A percentile compares a stretch with the other conserved stretches of the same genome.
Evolutionary conservation across 2,113 vertebrate genomes (phyloP).

Genomic region (Pyxicephalus adspersus): DNA sequence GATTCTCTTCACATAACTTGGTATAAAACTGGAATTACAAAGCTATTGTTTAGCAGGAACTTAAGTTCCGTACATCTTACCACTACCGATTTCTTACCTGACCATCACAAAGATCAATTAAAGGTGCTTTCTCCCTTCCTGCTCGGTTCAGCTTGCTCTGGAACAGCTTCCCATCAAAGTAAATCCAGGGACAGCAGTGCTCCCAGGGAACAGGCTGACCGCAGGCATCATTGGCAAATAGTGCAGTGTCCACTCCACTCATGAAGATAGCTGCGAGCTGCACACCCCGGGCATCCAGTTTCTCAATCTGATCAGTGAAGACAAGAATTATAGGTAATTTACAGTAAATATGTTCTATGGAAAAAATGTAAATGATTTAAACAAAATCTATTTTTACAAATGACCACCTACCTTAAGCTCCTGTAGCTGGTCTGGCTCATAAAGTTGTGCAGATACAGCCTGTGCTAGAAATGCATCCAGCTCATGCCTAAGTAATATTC

Average conservation of each 20-base stretch:
- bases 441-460: constrained; percentile 88
- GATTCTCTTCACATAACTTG: too few relatives aligned
- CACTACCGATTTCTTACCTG: constrained; percentile 72
- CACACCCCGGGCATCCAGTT: constrained; percentile 87
- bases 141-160: constrained; percentile 89
- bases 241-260: constrained; percentile 89
- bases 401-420: constrained; percentile 85
- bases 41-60: too few relatives aligned
- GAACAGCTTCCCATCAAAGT: constrained; percentile 93
- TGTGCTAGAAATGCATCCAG: constrained; percentile 90
- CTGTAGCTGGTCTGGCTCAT: constrained; percentile 90
- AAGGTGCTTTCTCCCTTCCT: constrained; percentile 77
- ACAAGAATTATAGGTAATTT: neutral
- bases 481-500: constrained; percentile 88
- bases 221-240: constrained; percentile 90
- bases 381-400: constrained; percentile 27
- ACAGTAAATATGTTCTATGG: neutral
- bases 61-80: neutral
- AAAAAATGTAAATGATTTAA: neutral
- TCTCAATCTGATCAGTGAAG: constrained; percentile 80
- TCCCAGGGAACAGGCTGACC: constrained; percentile 92
- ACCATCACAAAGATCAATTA: constrained; percentile 90
- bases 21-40: too few relatives aligned
- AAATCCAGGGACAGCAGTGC: constrained; percentile 93
- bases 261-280: constrained; percentile 91